Base-by-base conservation (phyloP, 2,888 invertebrate species). In the Poecilus cupreus region DNA sequence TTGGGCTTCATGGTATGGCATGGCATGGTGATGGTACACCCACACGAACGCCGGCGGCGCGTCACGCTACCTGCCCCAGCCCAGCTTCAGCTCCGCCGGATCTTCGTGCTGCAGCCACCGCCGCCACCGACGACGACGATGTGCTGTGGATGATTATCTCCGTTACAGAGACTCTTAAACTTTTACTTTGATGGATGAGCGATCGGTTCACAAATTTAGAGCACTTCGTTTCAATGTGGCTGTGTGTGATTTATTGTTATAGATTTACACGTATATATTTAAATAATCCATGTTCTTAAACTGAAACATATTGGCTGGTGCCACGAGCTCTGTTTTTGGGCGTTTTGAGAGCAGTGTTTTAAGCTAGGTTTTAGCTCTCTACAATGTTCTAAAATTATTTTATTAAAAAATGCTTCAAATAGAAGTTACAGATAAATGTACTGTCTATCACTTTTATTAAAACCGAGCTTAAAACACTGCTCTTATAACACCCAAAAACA, bases 41-140 rank as follows among this genome's bases (percentile, higher is more conserved):
- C 79, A 79, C 79, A 79, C 79, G 79, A 79, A 79, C 64, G 79
- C 79, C 79, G 79, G 49, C 49, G 79, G 79, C 70, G 43, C 79
- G 68, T 79, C 79, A 79, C 79, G 79, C 79, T 79, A 79, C 79
- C 79, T 79, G 79, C 68, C 46, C 79, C 64, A 37, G 64, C 64
- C 18, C 37, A 68, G 37, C 60, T 32, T 51, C 51, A 51, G 49
- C 18, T 13, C 43, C 43, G 43, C 10, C 43, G 18, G n/a, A 39
- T 8, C 49, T 49, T 5, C 26, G 13, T 26, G 26, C 60, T 60
- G 2, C 64, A 64, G 64, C 18, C 37, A 24, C 60, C 64, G 32
- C 32, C 60, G 37, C 64, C 64, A 18, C 32, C 32, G 32, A n/a
- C 64, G 20, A 13, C 10, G 32, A 16, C 60, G 24, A 60, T 26